Conservation (phyloP, 2,888 invertebrate species). For the Malacosoma neustria region DNA sequence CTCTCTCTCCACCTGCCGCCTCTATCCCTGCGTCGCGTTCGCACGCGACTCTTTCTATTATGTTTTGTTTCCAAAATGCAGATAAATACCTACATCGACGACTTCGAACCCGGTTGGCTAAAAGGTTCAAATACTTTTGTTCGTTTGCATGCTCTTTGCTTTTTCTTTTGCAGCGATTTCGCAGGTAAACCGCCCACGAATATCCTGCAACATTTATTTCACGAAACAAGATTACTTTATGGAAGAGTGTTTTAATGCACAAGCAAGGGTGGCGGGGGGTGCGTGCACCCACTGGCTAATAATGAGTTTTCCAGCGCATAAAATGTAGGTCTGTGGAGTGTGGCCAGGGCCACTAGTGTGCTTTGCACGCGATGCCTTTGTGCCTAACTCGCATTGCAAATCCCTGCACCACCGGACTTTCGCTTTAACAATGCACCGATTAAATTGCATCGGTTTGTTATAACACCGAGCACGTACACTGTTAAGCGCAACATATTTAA, state of each 20-base stretch:
- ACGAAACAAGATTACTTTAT: constrained; percentile 12
- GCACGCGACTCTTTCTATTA: constrained; percentile 67
- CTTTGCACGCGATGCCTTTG: constrained; percentile 46
- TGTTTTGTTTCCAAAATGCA: constrained; percentile 73
- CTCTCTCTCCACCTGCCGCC: constrained; percentile 66
- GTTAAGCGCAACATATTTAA: constrained; percentile 14
- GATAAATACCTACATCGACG: constrained; percentile 65
- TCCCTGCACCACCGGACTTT: constrained; percentile 28
- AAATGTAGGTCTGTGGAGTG: constrained; percentile 72
- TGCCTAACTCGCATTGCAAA: constrained; percentile 21
- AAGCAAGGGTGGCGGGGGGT: constrained; percentile 35
- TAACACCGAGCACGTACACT: constrained; percentile 23
- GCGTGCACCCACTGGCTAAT: constrained; percentile 47
- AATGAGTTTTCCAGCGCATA: constrained; percentile 54
- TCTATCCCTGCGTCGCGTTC: constrained; percentile 61
- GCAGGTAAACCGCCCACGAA: constrained; percentile 53
- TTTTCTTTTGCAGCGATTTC: constrained; percentile 54
- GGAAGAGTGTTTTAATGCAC: constrained; percentile 26
- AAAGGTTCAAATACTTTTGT: constrained; percentile 61
- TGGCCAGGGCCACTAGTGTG: constrained; percentile 43
- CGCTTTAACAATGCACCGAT: constrained; percentile 29
- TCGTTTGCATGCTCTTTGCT: constrained; percentile 44
- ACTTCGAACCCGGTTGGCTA: constrained; percentile 38
- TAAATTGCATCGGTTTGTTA: constrained; percentile 34
- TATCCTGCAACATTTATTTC: constrained; percentile 35